phyloP scores from a whole-genome alignment of 2,888 invertebrate genomes.

The Drosophila flavopinicola region DNA sequence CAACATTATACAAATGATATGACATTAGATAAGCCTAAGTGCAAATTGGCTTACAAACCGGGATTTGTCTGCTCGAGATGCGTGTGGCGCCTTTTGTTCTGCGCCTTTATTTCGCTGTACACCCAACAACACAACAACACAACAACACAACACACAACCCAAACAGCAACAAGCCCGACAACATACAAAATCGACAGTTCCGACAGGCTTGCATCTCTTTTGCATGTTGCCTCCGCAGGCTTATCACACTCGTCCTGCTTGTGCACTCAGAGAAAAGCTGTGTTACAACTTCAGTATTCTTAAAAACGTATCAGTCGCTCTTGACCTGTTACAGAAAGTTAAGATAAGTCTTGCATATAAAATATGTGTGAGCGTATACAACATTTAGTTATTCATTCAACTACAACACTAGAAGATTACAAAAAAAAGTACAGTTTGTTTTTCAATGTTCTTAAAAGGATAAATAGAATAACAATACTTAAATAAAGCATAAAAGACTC shows the following conservation, averaged over 20 bases:
- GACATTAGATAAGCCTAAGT: slow-evolving; percentile 85
- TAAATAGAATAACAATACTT: too few species aligned
- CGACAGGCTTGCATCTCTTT: slow-evolving; percentile 41
- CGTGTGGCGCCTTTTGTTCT: slow-evolving; percentile 31
- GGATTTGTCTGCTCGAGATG: slow-evolving; percentile 80
- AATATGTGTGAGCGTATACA: too few species aligned
- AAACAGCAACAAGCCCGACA: slow-evolving; percentile 5
- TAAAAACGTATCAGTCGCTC: too few species aligned
- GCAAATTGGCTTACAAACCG: slow-evolving; percentile 85
- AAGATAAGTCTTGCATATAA: too few species aligned
- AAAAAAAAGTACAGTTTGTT: too few species aligned
- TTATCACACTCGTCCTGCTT: slow-evolving; percentile 47
- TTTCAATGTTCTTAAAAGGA: too few species aligned
- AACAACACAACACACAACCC: not conserved
- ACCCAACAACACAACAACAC: slow-evolving; percentile 7
- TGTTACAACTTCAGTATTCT: too few species aligned
- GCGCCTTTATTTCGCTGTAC: slow-evolving; percentile 2
- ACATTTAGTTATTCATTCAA: too few species aligned
- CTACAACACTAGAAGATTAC: too few species aligned
- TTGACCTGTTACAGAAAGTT: too few species aligned
- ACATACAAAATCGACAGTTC: slow-evolving; percentile 16
- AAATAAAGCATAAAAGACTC: too few species aligned
- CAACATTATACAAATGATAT: slow-evolving; percentile 84
- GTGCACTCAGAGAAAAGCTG: too few species aligned
- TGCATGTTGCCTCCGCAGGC: slow-evolving; percentile 50